Evolutionary conservation across 2,888 invertebrate species (phyloP).

Genomic region (Chaitophorus viminalis): DNA sequence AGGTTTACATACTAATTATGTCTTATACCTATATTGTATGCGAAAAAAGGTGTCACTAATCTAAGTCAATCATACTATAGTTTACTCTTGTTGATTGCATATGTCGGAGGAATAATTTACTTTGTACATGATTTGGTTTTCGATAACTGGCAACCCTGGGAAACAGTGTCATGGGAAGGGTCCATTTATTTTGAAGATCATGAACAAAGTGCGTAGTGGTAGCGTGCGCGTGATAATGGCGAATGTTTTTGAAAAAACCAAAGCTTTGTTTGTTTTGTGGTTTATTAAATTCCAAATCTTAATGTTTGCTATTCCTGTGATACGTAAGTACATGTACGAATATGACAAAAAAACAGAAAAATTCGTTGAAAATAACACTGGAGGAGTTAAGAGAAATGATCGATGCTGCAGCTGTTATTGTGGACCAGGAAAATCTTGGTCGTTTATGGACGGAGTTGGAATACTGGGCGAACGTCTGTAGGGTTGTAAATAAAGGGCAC

Average conservation of each 20-base stretch:
- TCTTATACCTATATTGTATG: no score
- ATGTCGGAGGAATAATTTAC: not conserved
- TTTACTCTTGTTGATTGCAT: no score
- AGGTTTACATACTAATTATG: no score
- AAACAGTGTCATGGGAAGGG: conserved; percentile 7
- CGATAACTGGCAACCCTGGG: conserved; percentile 53
- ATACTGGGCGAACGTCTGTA: conserved; percentile 40
- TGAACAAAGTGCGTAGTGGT: conserved; percentile 30
- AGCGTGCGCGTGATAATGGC: conserved; percentile 18
- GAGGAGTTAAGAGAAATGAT: conserved; percentile 41
- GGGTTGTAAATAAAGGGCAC: conserved; percentile 18
- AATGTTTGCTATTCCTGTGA: not conserved
- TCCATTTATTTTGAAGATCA: conserved; percentile 19
- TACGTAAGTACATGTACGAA: not conserved
- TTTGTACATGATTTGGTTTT: not conserved
- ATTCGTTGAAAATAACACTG: conserved; percentile 9
- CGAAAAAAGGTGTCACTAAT: no score
- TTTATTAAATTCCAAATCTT: conserved; percentile 16
- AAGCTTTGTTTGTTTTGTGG: conserved; percentile 1
- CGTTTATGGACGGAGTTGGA: conserved; percentile 46
- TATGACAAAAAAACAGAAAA: conserved; percentile 11
- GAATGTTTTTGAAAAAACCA: conserved; percentile 29
- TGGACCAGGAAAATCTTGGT: conserved; percentile 34
- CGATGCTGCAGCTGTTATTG: conserved; percentile 17
- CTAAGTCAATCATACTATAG: no score